Base-by-base conservation (phyloP, 2,888 invertebrate genomes). In the Oscheius sp. region DNA sequence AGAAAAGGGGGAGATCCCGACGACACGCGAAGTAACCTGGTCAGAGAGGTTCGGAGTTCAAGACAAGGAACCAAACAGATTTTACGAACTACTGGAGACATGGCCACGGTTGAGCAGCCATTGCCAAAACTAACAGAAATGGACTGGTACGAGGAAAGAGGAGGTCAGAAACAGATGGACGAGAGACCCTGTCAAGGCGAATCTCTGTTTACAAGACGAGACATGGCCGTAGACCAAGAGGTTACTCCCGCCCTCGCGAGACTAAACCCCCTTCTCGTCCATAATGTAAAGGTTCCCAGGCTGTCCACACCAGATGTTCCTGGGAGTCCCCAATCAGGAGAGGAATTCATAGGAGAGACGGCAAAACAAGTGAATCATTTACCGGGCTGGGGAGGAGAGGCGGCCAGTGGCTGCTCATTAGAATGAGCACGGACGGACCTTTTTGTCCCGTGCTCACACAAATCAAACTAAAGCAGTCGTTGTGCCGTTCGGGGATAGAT, bases 391-490 rank as follows among this genome's bases (percentile, higher is more conserved):
- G 25, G 21, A 21, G 21, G n/a, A n/a, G n/a, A n/a, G 53, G 53
- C 18, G 25, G 53, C 53, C 9, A 21, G 21, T 53, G 53, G 16
- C 53, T 53, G 21, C 25, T 53, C 25, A 21, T 25, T 12, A 53
- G 5, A 49, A 49, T 16, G 49, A 21, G 53, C 18, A 18, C 23
- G 53, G 49, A 49, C 49, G 49, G 53, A 23, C 25, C 53, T 53
- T 53, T 21, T 49, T 49, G 21, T 21, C 5, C 53, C 18, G n/a
- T 49, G 12, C 53, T 21, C 18, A 53, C 53, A 53, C 53, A 53
- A 53, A 53, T 53, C 53, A 53, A 53, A 53, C 21, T 53, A 53
- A 53, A 53, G 53, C 53, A 23, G 53, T 25, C 53, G 25, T 53
- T 53, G 53, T 53, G 53, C 9, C 23, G 25, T 53, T 53, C 53